phyloP scores from a whole-genome alignment of 2,113 vertebrate species.

The Guaruba guarouba region DNA sequence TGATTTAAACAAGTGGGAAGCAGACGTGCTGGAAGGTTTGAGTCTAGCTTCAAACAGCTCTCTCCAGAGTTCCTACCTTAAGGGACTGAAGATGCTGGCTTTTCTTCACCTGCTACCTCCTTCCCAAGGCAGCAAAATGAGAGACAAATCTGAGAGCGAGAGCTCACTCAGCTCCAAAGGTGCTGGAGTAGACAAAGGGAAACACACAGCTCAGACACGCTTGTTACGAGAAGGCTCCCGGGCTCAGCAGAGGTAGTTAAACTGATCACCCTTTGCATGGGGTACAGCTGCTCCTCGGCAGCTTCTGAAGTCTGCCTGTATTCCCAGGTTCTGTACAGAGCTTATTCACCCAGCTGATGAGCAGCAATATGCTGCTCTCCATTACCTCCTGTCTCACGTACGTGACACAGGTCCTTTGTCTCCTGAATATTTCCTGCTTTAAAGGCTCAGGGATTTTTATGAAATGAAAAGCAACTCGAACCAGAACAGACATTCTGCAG shows the following conservation, averaged over 20 bases:
- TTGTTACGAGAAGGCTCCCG: neutral
- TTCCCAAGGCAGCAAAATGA: neutral
- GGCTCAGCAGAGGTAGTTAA: neutral
- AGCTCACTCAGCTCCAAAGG: neutral
- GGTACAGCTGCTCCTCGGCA: neutral
- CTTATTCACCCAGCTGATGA: neutral
- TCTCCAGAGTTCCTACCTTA: neutral
- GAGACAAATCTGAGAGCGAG: neutral
- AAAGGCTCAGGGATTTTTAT: neutral
- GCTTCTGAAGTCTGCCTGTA: neutral
- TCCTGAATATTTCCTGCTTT: neutral
- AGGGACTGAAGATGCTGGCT: neutral
- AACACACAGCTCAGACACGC: neutral
- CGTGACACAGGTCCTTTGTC: neutral
- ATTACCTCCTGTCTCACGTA: neutral
- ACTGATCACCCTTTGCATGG: neutral
- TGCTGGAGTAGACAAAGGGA: neutral
- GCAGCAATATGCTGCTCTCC: neutral
- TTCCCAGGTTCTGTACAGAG: neutral
- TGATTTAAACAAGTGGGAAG: neutral
- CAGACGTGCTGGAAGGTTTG: neutral
- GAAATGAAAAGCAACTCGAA: neutral
- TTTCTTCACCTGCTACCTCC: neutral
- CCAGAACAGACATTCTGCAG: neutral
- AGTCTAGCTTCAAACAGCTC: neutral